phyloP scores from a whole-genome alignment of 2,888 invertebrate species.

The Leptopilina syphax region DNA sequence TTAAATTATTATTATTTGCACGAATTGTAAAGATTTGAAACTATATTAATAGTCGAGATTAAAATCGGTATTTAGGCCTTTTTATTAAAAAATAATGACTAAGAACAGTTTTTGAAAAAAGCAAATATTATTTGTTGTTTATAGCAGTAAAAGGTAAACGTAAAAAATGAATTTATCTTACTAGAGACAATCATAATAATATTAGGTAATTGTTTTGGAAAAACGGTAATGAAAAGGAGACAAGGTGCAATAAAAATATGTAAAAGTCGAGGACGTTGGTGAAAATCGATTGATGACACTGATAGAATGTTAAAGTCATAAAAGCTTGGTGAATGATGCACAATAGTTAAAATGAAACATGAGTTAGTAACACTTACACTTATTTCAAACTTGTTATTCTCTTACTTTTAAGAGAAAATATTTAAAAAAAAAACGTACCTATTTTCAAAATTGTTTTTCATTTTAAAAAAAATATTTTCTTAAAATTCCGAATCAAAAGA shows the following conservation, averaged over 20 bases:
- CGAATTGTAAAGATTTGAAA: too few species aligned
- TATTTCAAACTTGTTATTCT: not conserved
- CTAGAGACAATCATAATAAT: constrained; percentile 51
- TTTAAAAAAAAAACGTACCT: not conserved
- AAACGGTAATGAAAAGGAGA: constrained; percentile 45
- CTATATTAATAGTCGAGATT: too few species aligned
- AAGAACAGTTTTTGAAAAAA: too few species aligned
- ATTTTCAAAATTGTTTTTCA: not conserved
- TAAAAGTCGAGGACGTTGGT: constrained; percentile 52
- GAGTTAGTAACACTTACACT: constrained; percentile 3
- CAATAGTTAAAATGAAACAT: constrained; percentile 36
- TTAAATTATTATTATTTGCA: too few species aligned
- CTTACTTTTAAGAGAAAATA: not conserved
- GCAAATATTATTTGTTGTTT: not conserved
- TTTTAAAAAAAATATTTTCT: not conserved
- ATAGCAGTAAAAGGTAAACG: not conserved
- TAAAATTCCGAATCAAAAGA: not conserved
- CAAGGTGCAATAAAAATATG: constrained; percentile 45
- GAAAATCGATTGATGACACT: constrained; percentile 56
- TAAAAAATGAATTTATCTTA: constrained; percentile 33
- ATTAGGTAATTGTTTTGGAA: constrained; percentile 58
- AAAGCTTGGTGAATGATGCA: constrained; percentile 20
- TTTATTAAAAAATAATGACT: too few species aligned
- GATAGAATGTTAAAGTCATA: constrained; percentile 45
- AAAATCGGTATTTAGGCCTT: too few species aligned